Evolutionary conservation across 2,113 vertebrate species (phyloP), one percentile per base, ranked within the genome.

Genomic region (Mesembrinibis cayennensis): DNA sequence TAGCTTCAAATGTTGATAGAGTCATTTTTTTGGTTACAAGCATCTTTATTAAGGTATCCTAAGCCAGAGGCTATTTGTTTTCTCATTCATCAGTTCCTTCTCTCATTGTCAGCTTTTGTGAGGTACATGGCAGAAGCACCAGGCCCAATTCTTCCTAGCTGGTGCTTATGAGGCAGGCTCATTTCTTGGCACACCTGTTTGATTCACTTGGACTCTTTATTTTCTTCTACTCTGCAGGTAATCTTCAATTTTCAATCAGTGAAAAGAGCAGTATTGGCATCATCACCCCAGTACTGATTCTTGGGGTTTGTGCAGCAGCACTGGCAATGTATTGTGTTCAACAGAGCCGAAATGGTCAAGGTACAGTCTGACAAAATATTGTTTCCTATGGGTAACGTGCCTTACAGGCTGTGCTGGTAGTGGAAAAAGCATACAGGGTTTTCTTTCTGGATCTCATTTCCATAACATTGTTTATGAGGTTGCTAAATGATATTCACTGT

Each of bases 281-380:
- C 14, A 1, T 7, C 7, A 0, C 7, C 0, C 0, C 1, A 1
- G 0, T 61, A 2, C 1, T 42, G 26, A 0, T 77, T 26, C 0
- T 15, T 45, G 44, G 0, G 7, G 0, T 5, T 22, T 38, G 8
- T 85, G 58, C 4, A 45, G 29, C 5, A 42, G 65, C 8, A 6
- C 16, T 67, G 67, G 10, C 3, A 10, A 0, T 1, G 3, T 61
- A 3, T 29, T 20, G 6, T 16, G 3, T 32, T 72, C 16, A 1
- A 20, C 15, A 0, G 40, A 56, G 23, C 1, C 7, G 0, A 25
- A 86, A 50, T 1, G 0, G 3, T 14, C 34, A 2, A 88, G 69
- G 93, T 95, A 93, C 9, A 16, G 34, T 53, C 30, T 78, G 77
- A 67, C 18, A 44, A 47, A 53, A 4, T 4, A 7, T 17, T 29